phyloP scores from a whole-genome alignment of 2,888 invertebrate genomes.

The Cyaniris semiargus region DNA sequence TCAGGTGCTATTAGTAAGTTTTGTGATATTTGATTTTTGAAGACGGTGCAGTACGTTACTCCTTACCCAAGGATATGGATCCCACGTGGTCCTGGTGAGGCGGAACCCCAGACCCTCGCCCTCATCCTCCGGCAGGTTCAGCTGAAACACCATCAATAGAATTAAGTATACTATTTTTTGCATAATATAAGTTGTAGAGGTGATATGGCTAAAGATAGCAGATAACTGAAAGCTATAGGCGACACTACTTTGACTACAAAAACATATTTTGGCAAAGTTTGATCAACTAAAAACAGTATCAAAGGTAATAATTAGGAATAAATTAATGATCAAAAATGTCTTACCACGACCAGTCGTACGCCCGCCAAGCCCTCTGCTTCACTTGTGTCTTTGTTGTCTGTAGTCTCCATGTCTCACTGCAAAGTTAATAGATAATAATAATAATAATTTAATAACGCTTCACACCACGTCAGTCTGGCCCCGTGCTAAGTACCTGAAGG shows the following conservation, averaged over 20 bases:
- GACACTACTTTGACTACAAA: too few species aligned
- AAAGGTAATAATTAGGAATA: too few species aligned
- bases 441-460: too few species aligned
- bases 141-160: constrained; percentile 47
- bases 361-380: not conserved
- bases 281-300: too few species aligned
- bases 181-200: too few species aligned
- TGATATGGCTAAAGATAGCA: too few species aligned
- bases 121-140: constrained; percentile 82
- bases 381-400: not conserved
- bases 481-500: too few species aligned
- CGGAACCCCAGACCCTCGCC: constrained; percentile 85
- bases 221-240: too few species aligned
- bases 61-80: constrained; percentile 90
- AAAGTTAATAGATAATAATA: not conserved
- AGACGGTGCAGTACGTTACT: not conserved
- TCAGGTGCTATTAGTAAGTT: too few species aligned
- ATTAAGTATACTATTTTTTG: not conserved
- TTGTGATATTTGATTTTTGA: not conserved
- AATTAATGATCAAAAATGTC: not conserved
- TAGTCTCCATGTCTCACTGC: not conserved
- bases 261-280: too few species aligned
- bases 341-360: not conserved
- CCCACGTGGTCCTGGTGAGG: constrained; percentile 88
- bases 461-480: too few species aligned